Base-by-base conservation (phyloP, 2,888 invertebrate genomes). In the Pachydiplax longipennis region DNA sequence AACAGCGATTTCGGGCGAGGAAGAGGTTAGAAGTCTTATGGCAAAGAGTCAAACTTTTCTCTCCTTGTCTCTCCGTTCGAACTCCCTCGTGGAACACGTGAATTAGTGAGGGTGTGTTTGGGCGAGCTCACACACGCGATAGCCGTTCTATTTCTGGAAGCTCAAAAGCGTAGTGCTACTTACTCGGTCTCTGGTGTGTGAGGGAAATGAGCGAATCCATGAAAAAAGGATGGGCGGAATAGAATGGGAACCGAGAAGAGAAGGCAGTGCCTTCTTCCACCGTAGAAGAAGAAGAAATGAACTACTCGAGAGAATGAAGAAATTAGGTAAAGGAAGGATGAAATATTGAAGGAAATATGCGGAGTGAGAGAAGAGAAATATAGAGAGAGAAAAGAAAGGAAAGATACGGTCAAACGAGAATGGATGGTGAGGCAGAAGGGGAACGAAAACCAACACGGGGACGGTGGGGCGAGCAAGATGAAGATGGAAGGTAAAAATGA, bases 111-210 rank as follows among this genome's bases (percentile, higher is more conserved):
- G 53, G 83, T 31, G 83, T 83, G 12, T 83, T 53, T 18, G 53
- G 58, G 82, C 82, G 82, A 82, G 48, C 40, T 48, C 44, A 53
- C 83, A 83, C 83, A 83, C 83, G 83, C 83, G 83, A 83, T 58
- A 35, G 13, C 18, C 53, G 58, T 83, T 83, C 83, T 83, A 83
- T 83, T 83, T 48, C 83, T 25, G 83, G 83, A 53, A 48, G 82
- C 53, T 82, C 48, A 82, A 82, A 83, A 53, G 31, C 83, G 83
- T 83, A 44, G 25, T 10, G 82, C 37, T 48, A 13, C 53, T 53
- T 58, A 58, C 81, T 58, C 53, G 6, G 48, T 53, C 35, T 18
- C 31, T 58, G 15, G 15, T 2, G 25, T 10, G 48, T 18, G 83
- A n/a, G 83, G n/a, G 22, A 31, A 25, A 44, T 44, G 40, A 44